Evolutionary conservation across 2,888 invertebrate species (phyloP).

Genomic region (Athripsodes cinereus): DNA sequence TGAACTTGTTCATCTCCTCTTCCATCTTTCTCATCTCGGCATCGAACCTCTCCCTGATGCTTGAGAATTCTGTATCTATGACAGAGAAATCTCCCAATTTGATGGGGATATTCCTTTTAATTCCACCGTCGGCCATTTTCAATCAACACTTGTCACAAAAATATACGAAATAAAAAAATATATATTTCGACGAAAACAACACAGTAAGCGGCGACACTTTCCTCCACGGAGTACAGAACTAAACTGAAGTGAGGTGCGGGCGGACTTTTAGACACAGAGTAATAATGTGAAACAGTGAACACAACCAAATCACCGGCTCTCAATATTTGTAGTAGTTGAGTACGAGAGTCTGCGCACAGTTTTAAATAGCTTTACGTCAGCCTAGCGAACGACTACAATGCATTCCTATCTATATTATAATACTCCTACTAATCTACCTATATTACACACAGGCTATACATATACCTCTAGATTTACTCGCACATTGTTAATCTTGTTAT

Average conservation of each 20-base stretch:
- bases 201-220: conserved; percentile 38
- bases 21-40: conserved; percentile 98
- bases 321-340: conserved; percentile 39
- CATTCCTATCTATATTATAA: not conserved
- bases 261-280: not conserved
- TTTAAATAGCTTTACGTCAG: conserved; percentile 46
- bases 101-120: conserved; percentile 87
- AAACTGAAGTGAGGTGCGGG: not conserved
- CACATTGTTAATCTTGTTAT: no score
- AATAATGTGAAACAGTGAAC: no score
- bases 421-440: no score
- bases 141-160: conserved; percentile 22
- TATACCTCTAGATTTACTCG: no score
- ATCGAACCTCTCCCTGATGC: conserved; percentile 92
- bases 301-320: conserved; percentile 46
- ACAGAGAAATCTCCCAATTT: conserved; percentile 92
- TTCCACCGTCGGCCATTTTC: conserved; percentile 76
- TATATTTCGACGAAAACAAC: conserved; percentile 1
- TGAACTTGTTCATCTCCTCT: conserved; percentile 94
- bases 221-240: conserved; percentile 33
- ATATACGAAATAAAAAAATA: conserved; percentile 5
- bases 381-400: not conserved
- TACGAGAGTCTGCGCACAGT: conserved; percentile 52
- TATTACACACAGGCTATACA: no score
- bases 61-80: conserved; percentile 93